Base-by-base conservation (phyloP, 2,113 vertebrate species). In the Setophaga coronata region DNA sequence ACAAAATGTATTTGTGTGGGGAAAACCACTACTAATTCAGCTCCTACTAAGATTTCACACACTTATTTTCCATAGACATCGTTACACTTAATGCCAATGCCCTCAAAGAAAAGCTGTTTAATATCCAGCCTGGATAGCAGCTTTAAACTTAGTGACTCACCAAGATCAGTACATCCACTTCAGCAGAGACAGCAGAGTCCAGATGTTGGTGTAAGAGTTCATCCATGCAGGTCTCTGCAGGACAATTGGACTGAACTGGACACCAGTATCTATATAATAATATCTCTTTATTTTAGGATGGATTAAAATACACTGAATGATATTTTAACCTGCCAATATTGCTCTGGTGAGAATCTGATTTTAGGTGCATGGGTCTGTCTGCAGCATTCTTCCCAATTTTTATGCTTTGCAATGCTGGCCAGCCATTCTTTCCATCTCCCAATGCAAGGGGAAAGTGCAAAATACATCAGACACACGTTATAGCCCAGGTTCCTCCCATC, bases 121-220 rank as follows among this genome's bases (percentile, higher is more conserved):
- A 40, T 42, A 53, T 7, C 73, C 2, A 1, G 28, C 17, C 57
- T n/a, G 17, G 69, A 76, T 4, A 67, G 40, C 19, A 79, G 36
- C n/a, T 19, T 85, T 79, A 36, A 82, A 48, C 1, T 11, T 18
- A 38, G 24, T 28, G 60, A 79, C 67, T 82, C 51, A 60, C 24
- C 12, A 69, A n/a, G n/a, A 31, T 64, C 43, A n/a, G 56, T 36
- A 86, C 3, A 2, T 7, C 19, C 13, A 2, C 12, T 33, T 10
- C 50, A 40, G 9, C 0, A 66, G 71, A 50, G 43, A n/a, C 0
- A 33, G 34, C 4, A 5, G 34, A 60, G 34, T 40, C 60, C 69
- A 56, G 31, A 28, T 40, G 60, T 51, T 34, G 38, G 77, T 8
- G 3, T 12, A 23, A 78, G 29, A 78, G 56, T 17, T 91, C 64